Conservation (phyloP, 2,888 invertebrate species). For the Beris morrisii region DNA sequence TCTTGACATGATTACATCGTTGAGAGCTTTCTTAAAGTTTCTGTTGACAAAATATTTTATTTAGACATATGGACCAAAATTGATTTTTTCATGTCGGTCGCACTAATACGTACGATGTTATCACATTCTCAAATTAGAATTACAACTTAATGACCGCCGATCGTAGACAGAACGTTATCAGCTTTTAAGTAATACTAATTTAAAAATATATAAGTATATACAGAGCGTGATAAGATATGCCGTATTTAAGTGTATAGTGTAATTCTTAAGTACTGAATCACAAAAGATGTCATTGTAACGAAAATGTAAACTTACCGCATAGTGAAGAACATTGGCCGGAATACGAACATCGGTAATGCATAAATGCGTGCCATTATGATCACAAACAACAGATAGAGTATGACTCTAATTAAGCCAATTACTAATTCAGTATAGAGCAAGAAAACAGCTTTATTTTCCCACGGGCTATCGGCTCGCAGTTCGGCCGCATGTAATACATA, state of each 20-base stretch:
- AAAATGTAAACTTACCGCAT: slow-evolving; percentile 66
- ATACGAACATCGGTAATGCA: slow-evolving; percentile 96
- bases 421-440: slow-evolving; percentile 94
- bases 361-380: slow-evolving; percentile 96
- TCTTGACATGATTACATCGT: slow-evolving; percentile 94
- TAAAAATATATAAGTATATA: too few species aligned
- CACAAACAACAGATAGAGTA: slow-evolving; percentile 90
- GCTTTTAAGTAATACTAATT: neutral
- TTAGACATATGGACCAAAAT: neutral
- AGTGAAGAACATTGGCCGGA: slow-evolving; percentile 99
- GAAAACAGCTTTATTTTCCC: slow-evolving; percentile 99
- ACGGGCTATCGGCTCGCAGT: slow-evolving; percentile 82
- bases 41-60: slow-evolving; percentile 54
- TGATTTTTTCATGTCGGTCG: neutral
- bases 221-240: too few species aligned
- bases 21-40: slow-evolving; percentile 96
- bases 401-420: slow-evolving; percentile 82
- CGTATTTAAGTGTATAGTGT: too few species aligned
- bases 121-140: too few species aligned
- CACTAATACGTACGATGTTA: too few species aligned
- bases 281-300: too few species aligned
- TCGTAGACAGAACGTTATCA: neutral
- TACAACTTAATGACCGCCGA: neutral
- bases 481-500: slow-evolving; percentile 85
- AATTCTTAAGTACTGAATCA: too few species aligned